Evolutionary conservation across 2,888 invertebrate genomes (phyloP).

Genomic region (Tachina fera): DNA sequence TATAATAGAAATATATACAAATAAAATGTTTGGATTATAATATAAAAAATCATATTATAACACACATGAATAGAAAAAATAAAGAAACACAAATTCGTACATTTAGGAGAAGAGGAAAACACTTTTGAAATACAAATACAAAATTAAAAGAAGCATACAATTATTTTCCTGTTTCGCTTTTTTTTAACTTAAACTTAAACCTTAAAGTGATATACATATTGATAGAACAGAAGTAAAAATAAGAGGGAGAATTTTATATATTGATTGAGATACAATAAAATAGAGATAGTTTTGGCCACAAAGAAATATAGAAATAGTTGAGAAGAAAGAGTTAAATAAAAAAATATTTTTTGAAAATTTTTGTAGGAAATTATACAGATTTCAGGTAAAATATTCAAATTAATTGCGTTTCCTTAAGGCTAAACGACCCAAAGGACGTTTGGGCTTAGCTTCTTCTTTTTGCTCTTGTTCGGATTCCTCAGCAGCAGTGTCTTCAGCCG

Average conservation of each 20-base stretch:
- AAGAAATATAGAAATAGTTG: not conserved
- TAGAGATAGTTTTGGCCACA: not conserved
- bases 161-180: not conserved
- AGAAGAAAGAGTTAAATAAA: not conserved
- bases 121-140: slow-evolving; percentile 17
- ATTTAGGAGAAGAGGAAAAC: slow-evolving; percentile 17
- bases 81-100: slow-evolving; percentile 14
- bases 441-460: slow-evolving; percentile 79
- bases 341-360: slow-evolving; percentile 27
- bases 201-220: slow-evolving; percentile 25
- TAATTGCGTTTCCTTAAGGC: slow-evolving; percentile 81
- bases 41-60: slow-evolving; percentile 72
- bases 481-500: slow-evolving; percentile 76
- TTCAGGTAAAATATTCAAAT: slow-evolving; percentile 57
- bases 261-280: not conserved
- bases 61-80: slow-evolving; percentile 50
- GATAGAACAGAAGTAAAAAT: not conserved
- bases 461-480: slow-evolving; percentile 79
- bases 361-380: not conserved
- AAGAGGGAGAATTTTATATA: not conserved
- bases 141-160: slow-evolving; percentile 4
- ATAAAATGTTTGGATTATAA: slow-evolving; percentile 65
- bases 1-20: slow-evolving; percentile 64
- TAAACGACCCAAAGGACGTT: slow-evolving; percentile 80
- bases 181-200: slow-evolving; percentile 55